Percentiles rank a stretch among this genome's conserved stretches.
Conservation (phyloP, 2,113 vertebrate species). For the Grus americana region DNA sequence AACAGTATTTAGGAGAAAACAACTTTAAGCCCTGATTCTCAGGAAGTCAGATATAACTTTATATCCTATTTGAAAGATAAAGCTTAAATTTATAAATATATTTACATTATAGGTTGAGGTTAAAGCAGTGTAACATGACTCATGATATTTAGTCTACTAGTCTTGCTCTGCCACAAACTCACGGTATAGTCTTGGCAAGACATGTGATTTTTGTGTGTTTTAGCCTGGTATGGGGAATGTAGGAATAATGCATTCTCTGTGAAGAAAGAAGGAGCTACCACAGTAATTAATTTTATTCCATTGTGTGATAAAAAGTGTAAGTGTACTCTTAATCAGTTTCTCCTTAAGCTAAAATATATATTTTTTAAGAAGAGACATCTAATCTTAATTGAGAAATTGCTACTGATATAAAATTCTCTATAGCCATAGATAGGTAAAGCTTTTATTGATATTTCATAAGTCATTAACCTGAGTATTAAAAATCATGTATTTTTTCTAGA, state of each 20-base stretch:
- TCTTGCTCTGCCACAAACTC: background rate
- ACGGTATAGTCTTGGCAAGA: background rate
- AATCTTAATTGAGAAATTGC: background rate
- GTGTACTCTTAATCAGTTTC: background rate
- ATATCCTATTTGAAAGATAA: background rate
- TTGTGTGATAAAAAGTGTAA: background rate
- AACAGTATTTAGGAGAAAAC: background rate
- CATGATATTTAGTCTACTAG: background rate
- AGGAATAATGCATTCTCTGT: background rate
- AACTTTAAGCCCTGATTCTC: background rate
- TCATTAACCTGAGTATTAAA: background rate
- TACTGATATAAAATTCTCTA: background rate
- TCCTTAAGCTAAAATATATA: background rate
- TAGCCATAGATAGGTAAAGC: background rate
- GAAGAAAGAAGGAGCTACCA: background rate
- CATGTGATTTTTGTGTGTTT: background rate
- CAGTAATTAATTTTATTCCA: background rate
- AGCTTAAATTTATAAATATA: background rate
- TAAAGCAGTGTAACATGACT: background rate
- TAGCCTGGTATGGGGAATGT: background rate
- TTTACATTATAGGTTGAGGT: background rate
- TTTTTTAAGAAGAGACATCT: background rate
- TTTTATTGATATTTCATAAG: background rate
- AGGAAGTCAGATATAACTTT: background rate
- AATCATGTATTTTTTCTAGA: background rate